Evolutionary conservation across 2,113 vertebrate species (phyloP).

Genomic region (Antechinus flavipes): DNA sequence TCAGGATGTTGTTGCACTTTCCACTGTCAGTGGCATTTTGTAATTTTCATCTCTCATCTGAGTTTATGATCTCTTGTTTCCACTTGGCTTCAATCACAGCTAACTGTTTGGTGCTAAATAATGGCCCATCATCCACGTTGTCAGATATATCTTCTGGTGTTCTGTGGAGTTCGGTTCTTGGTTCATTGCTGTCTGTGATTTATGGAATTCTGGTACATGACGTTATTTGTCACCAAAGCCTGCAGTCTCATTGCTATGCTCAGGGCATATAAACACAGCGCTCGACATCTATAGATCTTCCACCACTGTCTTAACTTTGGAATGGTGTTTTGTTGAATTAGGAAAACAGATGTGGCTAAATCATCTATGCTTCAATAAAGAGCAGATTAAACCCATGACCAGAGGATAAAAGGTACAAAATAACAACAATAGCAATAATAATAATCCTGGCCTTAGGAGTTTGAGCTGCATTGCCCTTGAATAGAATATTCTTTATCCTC

Average conservation of each 20-base stretch:
- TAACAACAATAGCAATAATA: not conserved
- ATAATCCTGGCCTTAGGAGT: not conserved
- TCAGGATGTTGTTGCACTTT: not conserved
- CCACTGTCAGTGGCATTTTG: not conserved
- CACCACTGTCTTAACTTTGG: slow-evolving; percentile 66
- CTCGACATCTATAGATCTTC: slow-evolving; percentile 49
- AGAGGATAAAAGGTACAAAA: slow-evolving; percentile 33
- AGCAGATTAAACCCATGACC: slow-evolving; percentile 46
- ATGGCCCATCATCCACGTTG: slow-evolving; percentile 38
- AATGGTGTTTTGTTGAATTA: slow-evolving; percentile 58
- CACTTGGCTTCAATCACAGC: slow-evolving; percentile 48
- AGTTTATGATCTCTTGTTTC: slow-evolving; percentile 59
- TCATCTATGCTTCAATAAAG: slow-evolving; percentile 47
- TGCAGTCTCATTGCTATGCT: slow-evolving; percentile 43
- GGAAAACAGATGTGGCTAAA: slow-evolving; percentile 62
- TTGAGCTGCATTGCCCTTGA: slow-evolving; percentile 41
- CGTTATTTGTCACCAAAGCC: slow-evolving; percentile 72
- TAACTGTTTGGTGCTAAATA: slow-evolving; percentile 52
- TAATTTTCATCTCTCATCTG: slow-evolving; percentile 33
- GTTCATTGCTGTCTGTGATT: slow-evolving; percentile 47
- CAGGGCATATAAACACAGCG: slow-evolving; percentile 41
- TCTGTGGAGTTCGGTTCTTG: slow-evolving; percentile 28
- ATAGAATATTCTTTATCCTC: slow-evolving; percentile 57
- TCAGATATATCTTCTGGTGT: slow-evolving; percentile 53
- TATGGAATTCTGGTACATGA: slow-evolving; percentile 51